phyloP scores from a whole-genome alignment of 2,113 vertebrate species.

The Mormyrus iriodes region DNA sequence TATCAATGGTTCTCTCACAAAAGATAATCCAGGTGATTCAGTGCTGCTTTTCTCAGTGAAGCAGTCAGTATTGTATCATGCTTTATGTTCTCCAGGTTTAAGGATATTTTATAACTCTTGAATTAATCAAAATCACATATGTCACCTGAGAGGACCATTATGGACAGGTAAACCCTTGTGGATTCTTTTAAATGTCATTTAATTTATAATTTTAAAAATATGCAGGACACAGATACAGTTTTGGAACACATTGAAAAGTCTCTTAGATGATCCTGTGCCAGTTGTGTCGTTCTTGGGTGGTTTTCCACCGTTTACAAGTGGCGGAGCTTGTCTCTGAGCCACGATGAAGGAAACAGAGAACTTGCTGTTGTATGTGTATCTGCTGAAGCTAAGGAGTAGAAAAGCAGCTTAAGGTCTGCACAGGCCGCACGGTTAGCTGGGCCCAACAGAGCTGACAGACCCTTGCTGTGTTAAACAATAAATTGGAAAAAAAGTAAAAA shows the following conservation, averaged over 20 bases:
- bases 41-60: not conserved
- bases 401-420: not conserved
- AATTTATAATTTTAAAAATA: not conserved
- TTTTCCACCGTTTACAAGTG: not conserved
- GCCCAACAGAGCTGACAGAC: not conserved
- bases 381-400: not conserved
- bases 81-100: not conserved
- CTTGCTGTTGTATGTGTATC: not conserved
- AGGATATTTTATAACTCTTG: not conserved
- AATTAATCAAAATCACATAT: conserved; percentile 3
- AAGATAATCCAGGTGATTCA: not conserved
- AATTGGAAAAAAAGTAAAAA: not conserved
- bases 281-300: not conserved
- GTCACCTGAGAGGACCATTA: conserved; percentile 2
- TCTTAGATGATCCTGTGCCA: not conserved
- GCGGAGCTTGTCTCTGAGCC: not conserved
- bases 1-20: not conserved
- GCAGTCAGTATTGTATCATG: not conserved
- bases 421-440: not conserved
- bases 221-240: not conserved
- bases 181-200: not conserved
- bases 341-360: not conserved
- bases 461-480: not conserved
- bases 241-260: not conserved
- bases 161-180: not conserved